phyloP scores from a whole-genome alignment of 2,888 invertebrate species.

The Coleophora deauratella region DNA sequence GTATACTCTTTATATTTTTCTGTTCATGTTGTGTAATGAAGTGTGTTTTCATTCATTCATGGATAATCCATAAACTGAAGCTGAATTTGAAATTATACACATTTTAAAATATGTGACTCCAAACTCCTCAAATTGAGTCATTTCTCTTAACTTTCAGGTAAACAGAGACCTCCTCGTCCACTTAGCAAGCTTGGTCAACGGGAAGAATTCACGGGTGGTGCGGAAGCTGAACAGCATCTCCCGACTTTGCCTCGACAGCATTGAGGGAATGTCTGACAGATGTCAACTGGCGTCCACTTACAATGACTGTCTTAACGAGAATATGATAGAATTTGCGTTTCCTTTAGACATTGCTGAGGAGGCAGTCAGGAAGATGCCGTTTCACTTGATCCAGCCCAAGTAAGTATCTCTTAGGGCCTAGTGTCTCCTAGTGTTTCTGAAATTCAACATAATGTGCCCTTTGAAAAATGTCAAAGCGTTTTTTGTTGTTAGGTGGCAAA shows the following conservation, averaged over 20 bases:
- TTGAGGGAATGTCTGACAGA: conserved; percentile 58
- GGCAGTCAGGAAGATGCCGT: conserved; percentile 63
- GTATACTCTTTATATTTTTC: no score
- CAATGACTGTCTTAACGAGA: conserved; percentile 62
- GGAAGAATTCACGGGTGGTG: conserved; percentile 58
- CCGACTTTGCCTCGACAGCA: conserved; percentile 55
- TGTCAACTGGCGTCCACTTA: conserved; percentile 63
- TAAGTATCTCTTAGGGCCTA: conserved; percentile 27
- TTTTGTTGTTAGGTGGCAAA: no score
- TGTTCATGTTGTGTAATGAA: no score
- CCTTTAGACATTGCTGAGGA: conserved; percentile 62
- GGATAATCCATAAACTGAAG: no score
- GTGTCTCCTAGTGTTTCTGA: no score
- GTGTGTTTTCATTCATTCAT: no score
- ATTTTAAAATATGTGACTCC: no score
- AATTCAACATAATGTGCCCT: no score
- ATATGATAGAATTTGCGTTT: conserved; percentile 63
- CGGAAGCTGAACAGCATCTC: conserved; percentile 57
- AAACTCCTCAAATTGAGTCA: no score
- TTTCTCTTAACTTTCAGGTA: conserved; percentile 30
- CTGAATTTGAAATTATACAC: no score
- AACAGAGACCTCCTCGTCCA: conserved; percentile 59
- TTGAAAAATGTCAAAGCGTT: no score
- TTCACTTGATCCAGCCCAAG: conserved; percentile 64
- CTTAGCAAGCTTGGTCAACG: conserved; percentile 56